Evolutionary conservation across 2,113 vertebrate genomes (phyloP), one percentile per base, ranked within the genome.

Genomic region (Clarias gariepinus): DNA sequence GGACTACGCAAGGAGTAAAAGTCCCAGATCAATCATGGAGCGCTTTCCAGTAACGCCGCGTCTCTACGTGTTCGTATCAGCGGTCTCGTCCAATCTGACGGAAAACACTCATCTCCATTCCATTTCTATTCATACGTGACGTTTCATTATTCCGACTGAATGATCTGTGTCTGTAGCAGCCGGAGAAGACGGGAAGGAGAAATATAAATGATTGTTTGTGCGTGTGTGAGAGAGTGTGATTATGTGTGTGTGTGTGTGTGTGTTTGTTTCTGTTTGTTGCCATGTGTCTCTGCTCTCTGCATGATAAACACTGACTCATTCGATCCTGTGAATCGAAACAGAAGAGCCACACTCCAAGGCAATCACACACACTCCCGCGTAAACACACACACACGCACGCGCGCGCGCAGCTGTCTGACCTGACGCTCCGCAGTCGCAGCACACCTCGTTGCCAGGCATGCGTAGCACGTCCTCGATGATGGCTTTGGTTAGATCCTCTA

Each of bases 381-480:
- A 78, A 53, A 60, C 68, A 60, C 57, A 57, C 28, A 36, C 21
- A 23, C 33, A 88, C 76, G 81, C n/a, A 85, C 66, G 81, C 28
- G 86, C 12, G 74, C 73, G 30, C 16, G 11, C 57, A 63, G 25
- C 36, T 57, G 52, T 30, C 88, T 91, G 9, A 91, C 90, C 90
- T 85, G 88, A 80, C 3, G 90, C 90, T 21, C 89, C 88, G 52
- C 91, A 91, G 89, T 90, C 90, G 28, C 84, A 97, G 94, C 97
- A 98, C 86, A 93, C 91, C 36, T 97, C 95, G 10, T 98, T 98
- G 15, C 97, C 97, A 2, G 96, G 95, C 87, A 95, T 95, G 87
- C 96, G 93, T 90, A 97, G 94, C 57, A 97, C 93, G 18, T 98
- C 97, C 87, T 97, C 96, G 16, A 97, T 97, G 88, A 98, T 97